Evolutionary conservation across 2,113 vertebrate species (phyloP).

Genomic region (Tilapia sparmanii): DNA sequence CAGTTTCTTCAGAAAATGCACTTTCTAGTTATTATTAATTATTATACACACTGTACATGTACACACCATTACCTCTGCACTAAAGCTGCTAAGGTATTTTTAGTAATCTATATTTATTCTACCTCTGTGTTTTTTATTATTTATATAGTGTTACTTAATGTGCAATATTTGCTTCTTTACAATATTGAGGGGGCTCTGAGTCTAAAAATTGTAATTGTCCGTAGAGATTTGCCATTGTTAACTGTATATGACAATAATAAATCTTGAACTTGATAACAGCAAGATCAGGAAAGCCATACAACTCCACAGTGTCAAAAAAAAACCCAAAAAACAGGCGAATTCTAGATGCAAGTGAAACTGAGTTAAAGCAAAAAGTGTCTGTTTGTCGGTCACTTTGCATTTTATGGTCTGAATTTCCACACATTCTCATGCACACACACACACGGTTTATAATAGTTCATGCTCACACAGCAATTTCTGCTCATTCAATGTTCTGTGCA

Average conservation of each 20-base stretch:
- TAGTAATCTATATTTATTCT: background rate
- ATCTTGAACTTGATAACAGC: background rate
- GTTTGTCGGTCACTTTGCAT: background rate
- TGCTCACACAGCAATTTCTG: conserved; percentile 16
- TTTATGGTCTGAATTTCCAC: background rate
- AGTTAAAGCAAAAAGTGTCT: background rate
- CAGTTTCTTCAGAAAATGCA: too few relatives aligned
- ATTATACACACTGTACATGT: background rate
- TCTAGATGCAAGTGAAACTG: background rate
- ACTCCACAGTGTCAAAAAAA: background rate
- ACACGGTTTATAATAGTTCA: background rate
- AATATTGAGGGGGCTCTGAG: background rate
- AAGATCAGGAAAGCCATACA: background rate
- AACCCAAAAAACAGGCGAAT: rapidly evolving
- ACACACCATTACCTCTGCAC: background rate
- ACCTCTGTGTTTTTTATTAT: rapidly evolving
- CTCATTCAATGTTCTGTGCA: conserved; percentile 20
- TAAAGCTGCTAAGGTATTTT: background rate
- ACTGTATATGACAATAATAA: background rate
- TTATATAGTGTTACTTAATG: background rate
- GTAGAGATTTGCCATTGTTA: background rate
- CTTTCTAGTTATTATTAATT: too few relatives aligned
- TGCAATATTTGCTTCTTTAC: background rate
- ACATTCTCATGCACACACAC: background rate
- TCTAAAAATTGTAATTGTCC: background rate